Conservation (phyloP, 2,113 vertebrate genomes). For the Cynoglossus semilaevis region DNA sequence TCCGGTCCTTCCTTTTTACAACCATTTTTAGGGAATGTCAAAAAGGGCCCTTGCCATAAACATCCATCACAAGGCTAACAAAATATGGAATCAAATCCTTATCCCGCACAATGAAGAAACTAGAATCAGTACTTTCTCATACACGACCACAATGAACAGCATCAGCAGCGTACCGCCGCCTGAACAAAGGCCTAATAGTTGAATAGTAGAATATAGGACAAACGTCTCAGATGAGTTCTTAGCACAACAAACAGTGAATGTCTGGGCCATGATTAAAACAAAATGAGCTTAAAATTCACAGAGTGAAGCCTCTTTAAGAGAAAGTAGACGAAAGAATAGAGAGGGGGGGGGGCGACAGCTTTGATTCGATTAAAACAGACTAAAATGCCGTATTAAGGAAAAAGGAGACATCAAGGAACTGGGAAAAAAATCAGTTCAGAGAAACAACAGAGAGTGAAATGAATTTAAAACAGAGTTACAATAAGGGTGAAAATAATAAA, state of each 20-base stretch:
- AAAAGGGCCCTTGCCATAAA: conserved; percentile 37
- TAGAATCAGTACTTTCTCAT: conserved; percentile 63
- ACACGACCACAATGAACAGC: too few relatives aligned
- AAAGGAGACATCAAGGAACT: conserved; percentile 57
- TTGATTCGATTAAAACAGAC: conserved; percentile 66
- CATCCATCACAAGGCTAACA: conserved; percentile 40
- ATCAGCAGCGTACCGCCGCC: too few relatives aligned
- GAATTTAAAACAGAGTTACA: too few relatives aligned
- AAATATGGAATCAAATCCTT: conserved; percentile 40
- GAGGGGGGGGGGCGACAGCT: conserved; percentile 27
- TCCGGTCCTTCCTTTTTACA: conserved; percentile 41
- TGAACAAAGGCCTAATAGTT: conserved; percentile 55
- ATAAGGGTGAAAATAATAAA: too few relatives aligned
- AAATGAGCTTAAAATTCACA: conserved; percentile 62
- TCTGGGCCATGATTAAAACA: conserved; percentile 50
- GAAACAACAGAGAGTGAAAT: too few relatives aligned
- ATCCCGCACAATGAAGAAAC: conserved; percentile 27
- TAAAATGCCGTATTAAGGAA: conserved; percentile 53
- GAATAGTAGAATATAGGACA: conserved; percentile 42
- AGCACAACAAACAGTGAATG: conserved; percentile 69
- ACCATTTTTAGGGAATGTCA: conserved; percentile 32
- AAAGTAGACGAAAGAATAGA: conserved; percentile 24
- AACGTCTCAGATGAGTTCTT: conserved; percentile 64
- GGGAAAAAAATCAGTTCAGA: too few relatives aligned
- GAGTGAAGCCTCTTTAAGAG: conserved; percentile 35